Percentiles rank a stretch among this genome's conserved stretches.
Evolutionary conservation across 2,797 vertebrate genomes (phyloP).

Genomic region (Anableps anableps): DNA sequence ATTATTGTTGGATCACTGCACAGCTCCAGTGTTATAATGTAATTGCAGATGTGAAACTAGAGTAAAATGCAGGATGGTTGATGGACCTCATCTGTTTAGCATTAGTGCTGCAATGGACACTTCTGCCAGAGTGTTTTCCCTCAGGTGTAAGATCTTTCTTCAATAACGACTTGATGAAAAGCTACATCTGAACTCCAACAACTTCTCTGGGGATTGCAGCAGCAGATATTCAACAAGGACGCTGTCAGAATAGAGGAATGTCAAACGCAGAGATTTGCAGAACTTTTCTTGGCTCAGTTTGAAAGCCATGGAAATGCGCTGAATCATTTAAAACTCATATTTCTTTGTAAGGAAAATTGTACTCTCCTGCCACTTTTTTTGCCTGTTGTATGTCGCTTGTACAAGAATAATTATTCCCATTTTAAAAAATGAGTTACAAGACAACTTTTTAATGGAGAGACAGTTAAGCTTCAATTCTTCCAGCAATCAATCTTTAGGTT

Average conservation of each 20-base stretch:
- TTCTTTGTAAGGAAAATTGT: constrained; percentile 8
- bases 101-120: constrained; percentile 23
- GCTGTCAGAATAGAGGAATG: constrained; percentile 10
- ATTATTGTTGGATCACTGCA: not conserved
- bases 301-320: constrained; percentile 28
- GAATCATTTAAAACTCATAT: constrained; percentile 33
- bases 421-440: constrained; percentile 23
- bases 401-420: constrained; percentile 10
- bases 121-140: constrained; percentile 4
- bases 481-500: not conserved
- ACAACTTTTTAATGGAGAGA: constrained; percentile 36
- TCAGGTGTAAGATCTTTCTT: constrained; percentile 17
- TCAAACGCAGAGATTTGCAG: constrained; percentile 7
- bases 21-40: constrained; percentile 3
- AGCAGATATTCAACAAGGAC: constrained; percentile 18
- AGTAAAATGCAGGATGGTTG: constrained; percentile 17
- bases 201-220: constrained; percentile 1
- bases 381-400: constrained; percentile 5
- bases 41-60: constrained; percentile 21
- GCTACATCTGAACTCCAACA: constrained; percentile 20
- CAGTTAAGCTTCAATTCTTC: constrained; percentile 22
- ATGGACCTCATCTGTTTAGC: constrained; percentile 33
- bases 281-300: constrained; percentile 29
- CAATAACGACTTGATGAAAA: constrained; percentile 12
- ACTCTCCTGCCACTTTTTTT: constrained; percentile 1